Evolutionary conservation across 2,797 vertebrate species (phyloP).

Genomic region (Octomys mimax): DNA sequence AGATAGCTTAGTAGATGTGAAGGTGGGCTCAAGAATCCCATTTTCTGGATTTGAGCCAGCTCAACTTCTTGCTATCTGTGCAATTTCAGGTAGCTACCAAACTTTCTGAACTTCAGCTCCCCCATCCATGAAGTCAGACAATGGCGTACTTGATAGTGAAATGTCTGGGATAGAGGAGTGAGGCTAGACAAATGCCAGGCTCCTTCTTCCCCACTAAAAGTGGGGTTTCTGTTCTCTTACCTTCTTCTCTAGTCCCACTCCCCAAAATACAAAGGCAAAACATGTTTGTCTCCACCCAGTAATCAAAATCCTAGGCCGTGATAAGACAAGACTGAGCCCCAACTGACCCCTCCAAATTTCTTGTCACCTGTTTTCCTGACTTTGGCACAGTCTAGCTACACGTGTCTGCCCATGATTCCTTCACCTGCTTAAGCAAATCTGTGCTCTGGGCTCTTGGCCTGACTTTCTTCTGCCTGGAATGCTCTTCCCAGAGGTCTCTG

Average conservation of each 20-base stretch:
- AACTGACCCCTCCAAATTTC: neutral
- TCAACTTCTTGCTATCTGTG: neutral
- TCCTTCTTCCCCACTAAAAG: neutral
- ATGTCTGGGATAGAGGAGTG: neutral
- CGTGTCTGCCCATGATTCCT: accelerated
- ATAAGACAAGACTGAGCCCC: neutral
- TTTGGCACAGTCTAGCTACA: neutral
- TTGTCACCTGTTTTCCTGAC: accelerated
- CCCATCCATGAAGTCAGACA: neutral
- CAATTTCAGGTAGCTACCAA: neutral
- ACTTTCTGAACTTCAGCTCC: conserved; percentile 2
- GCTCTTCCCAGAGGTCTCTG: neutral
- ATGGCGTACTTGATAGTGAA: neutral
- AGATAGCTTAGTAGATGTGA: neutral
- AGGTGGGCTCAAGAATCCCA: neutral
- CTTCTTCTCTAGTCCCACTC: neutral
- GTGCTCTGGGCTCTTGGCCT: neutral
- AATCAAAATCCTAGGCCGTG: neutral
- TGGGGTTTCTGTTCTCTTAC: neutral
- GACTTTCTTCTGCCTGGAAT: neutral
- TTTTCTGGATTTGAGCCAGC: neutral
- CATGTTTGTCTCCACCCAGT: neutral
- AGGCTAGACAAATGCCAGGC: neutral
- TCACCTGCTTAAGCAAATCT: neutral
- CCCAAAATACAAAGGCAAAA: neutral